Evolutionary conservation across 2,113 vertebrate species (phyloP).

Genomic region (Sturnus vulgaris): DNA sequence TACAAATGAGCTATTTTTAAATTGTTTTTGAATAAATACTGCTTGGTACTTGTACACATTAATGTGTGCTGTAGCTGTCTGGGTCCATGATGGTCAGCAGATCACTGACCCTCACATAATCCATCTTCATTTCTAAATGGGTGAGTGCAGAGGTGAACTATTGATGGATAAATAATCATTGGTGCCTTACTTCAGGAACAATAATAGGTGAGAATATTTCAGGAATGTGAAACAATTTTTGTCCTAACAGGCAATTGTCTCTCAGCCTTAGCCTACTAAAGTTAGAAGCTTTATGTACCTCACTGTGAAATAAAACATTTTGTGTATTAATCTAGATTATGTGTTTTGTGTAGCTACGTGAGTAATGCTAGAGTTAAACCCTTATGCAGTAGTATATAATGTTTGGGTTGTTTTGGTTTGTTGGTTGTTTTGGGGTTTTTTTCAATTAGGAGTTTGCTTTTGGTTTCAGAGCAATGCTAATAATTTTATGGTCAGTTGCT

Average conservation of each 20-base stretch:
- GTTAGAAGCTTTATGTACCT: slow-evolving; percentile 58
- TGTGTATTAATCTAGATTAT: slow-evolving; percentile 44
- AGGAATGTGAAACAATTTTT: slow-evolving; percentile 60
- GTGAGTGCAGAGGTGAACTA: neutral
- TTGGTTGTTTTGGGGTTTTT: neutral
- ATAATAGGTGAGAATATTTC: neutral
- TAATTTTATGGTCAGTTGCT: slow-evolving; percentile 49
- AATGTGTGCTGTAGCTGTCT: neutral
- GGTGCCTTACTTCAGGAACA: slow-evolving; percentile 34
- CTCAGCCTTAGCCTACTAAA: slow-evolving; percentile 54
- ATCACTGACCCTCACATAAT: neutral
- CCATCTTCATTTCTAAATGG: slow-evolving; percentile 2
- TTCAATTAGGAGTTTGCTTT: slow-evolving; percentile 32
- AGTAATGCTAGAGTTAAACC: slow-evolving; percentile 22
- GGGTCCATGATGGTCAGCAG: neutral
- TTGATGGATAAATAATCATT: neutral
- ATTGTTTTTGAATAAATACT: slow-evolving; percentile 10
- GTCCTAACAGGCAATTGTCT: slow-evolving; percentile 17
- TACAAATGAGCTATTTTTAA: slow-evolving; percentile 48
- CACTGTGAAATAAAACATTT: slow-evolving; percentile 71
- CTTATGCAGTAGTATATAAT: neutral
- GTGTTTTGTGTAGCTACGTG: slow-evolving; percentile 51
- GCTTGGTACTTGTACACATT: slow-evolving; percentile 22
- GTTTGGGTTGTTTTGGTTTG: slow-evolving; percentile 38
- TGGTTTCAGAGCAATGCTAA: slow-evolving; percentile 45